Conservation (phyloP, 2,797 vertebrate species). For the Fundulus diaphanus region DNA sequence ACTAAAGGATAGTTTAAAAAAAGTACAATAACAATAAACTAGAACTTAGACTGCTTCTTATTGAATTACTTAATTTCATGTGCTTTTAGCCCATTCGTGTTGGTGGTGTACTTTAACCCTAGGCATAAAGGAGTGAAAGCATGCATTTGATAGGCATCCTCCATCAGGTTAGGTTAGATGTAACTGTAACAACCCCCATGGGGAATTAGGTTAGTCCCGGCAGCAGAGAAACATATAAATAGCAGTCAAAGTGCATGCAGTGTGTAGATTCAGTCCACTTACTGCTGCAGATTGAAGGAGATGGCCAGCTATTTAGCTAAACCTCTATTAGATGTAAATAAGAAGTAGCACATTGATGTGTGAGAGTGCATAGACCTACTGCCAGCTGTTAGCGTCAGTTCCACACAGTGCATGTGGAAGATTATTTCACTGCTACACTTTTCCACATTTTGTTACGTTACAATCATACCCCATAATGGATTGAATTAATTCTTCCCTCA, state of each 20-base stretch:
- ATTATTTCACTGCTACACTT: background rate
- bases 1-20: background rate
- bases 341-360: background rate
- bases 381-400: background rate
- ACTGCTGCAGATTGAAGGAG: background rate
- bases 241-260: constrained; percentile 3
- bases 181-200: constrained; percentile 38
- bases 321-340: background rate
- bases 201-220: constrained; percentile 33
- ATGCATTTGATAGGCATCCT: background rate
- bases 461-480: background rate
- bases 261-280: background rate
- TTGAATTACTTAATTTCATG: background rate
- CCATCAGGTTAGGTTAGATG: constrained; percentile 13
- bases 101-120: background rate
- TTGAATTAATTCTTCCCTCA: background rate
- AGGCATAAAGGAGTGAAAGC: constrained; percentile 6
- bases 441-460: background rate
- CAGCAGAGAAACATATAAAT: constrained; percentile 35
- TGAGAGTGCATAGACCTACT: background rate
- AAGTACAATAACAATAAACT: background rate
- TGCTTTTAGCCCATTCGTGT: background rate
- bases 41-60: background rate
- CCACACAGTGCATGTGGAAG: background rate
- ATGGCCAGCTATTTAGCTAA: background rate